Percentiles rank a stretch among this genome's conserved stretches.
These are phyloP conservation scores for Acleris literana DNA, from an alignment of 2,888 invertebrate genomes.

Conservation along the genomic window DNA sequence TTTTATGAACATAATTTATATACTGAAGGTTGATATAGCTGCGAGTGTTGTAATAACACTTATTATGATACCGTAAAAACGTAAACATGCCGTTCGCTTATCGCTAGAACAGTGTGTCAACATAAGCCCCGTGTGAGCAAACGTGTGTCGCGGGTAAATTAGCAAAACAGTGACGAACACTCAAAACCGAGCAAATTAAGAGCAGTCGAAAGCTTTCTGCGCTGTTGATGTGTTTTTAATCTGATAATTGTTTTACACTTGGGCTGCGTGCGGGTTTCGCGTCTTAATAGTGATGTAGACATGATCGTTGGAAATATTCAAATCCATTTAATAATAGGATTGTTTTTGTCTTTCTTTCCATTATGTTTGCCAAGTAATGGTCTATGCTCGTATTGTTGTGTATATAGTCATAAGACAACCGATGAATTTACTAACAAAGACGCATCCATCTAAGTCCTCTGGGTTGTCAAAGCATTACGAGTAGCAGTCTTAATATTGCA, in stretches of 20 bases:
- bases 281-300: not conserved
- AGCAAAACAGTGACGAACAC: constrained; percentile 54
- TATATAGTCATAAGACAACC: too few relatives aligned
- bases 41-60: not conserved
- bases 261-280: constrained; percentile 8
- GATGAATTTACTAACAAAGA: too few relatives aligned
- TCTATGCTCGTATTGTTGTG: too few relatives aligned
- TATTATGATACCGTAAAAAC: not conserved
- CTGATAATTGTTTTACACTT: constrained; percentile 39
- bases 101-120: constrained; percentile 37
- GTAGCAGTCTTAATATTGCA: too few relatives aligned
- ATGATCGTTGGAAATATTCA: too few relatives aligned
- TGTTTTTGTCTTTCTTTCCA: too few relatives aligned
- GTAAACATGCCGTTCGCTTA: constrained; percentile 15
- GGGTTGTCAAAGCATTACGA: too few relatives aligned
- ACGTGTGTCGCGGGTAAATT: constrained; percentile 54
- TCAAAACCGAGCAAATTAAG: constrained; percentile 58
- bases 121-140: constrained; percentile 57
- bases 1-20: too few relatives aligned
- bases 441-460: too few relatives aligned
- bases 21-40: too few relatives aligned
- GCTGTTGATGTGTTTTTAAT: constrained; percentile 57
- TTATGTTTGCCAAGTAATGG: too few relatives aligned
- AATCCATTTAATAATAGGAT: too few relatives aligned
- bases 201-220: constrained; percentile 49